These are phyloP conservation scores for Phasianus colchicus DNA, from an alignment of 2,113 vertebrate genomes.

Conservation along the genomic window DNA sequence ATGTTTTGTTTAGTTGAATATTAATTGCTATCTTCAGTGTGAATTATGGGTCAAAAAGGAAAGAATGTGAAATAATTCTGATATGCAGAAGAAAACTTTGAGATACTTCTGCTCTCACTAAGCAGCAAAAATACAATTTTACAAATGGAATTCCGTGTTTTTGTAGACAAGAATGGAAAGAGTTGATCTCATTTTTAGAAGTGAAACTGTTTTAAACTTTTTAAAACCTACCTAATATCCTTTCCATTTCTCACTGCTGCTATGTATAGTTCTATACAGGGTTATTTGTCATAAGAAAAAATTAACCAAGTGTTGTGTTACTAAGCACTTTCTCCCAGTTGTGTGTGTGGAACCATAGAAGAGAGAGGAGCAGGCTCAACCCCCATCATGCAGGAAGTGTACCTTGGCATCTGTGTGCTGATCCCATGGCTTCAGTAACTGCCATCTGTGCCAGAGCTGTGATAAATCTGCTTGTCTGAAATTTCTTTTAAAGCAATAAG, in stretches of 20 bases:
- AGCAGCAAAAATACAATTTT: not conserved
- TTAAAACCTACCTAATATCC: not conserved
- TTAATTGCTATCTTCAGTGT: not conserved
- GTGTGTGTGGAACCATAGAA: not conserved
- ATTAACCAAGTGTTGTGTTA: not conserved
- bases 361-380: not conserved
- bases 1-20: not conserved
- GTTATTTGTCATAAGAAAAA: not conserved
- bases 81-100: not conserved
- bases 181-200: not conserved
- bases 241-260: not conserved
- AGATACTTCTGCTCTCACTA: not conserved
- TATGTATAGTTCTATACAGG: not conserved
- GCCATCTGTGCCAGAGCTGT: not conserved
- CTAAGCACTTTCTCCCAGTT: not conserved
- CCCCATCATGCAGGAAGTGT: not conserved
- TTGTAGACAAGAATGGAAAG: not conserved
- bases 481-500: not conserved
- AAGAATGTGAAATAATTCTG: not conserved
- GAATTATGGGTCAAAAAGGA: not conserved
- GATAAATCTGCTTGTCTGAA: not conserved
- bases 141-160: not conserved
- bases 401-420: not conserved
- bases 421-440: not conserved
- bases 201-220: not conserved